Percentiles rank a stretch among this genome's conserved stretches.
phyloP scores from a whole-genome alignment of 2,113 vertebrate species.

The Larimichthys crocea region DNA sequence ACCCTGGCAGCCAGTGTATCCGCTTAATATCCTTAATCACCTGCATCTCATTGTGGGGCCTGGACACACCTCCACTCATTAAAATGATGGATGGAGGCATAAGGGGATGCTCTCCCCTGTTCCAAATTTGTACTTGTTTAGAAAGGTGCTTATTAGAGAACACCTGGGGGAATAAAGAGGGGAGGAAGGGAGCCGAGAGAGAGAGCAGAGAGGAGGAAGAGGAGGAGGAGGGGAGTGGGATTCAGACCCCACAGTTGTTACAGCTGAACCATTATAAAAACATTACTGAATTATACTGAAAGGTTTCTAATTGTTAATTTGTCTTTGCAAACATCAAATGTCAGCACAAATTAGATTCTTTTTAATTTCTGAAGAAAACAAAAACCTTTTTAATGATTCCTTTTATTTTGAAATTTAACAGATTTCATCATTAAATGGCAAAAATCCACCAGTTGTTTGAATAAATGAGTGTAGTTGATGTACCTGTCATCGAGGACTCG shows the following conservation, averaged over 20 bases:
- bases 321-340: constrained; percentile 3
- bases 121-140: constrained; percentile 85
- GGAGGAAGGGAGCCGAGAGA: constrained; percentile 40
- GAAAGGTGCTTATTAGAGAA: constrained; percentile 83
- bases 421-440: not conserved
- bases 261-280: constrained; percentile 21
- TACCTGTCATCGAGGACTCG: not conserved
- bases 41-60: constrained; percentile 86
- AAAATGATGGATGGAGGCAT: constrained; percentile 89
- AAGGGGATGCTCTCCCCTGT: constrained; percentile 68
- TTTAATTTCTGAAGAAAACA: not conserved
- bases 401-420: not conserved
- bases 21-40: constrained; percentile 88
- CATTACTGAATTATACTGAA: constrained; percentile 16
- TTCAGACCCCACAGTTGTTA: constrained; percentile 27
- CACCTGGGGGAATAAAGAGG: constrained; percentile 76
- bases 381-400: not conserved
- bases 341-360: not conserved
- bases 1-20: constrained; percentile 78
- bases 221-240: constrained; percentile 3
- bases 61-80: constrained; percentile 88
- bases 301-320: not conserved
- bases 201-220: not conserved
- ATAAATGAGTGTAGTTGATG: not conserved
- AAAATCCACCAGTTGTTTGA: not conserved